Percentiles rank a stretch among this genome's conserved stretches.
Conservation (phyloP, 2,113 vertebrate genomes). For the Oceanites oceanicus region DNA sequence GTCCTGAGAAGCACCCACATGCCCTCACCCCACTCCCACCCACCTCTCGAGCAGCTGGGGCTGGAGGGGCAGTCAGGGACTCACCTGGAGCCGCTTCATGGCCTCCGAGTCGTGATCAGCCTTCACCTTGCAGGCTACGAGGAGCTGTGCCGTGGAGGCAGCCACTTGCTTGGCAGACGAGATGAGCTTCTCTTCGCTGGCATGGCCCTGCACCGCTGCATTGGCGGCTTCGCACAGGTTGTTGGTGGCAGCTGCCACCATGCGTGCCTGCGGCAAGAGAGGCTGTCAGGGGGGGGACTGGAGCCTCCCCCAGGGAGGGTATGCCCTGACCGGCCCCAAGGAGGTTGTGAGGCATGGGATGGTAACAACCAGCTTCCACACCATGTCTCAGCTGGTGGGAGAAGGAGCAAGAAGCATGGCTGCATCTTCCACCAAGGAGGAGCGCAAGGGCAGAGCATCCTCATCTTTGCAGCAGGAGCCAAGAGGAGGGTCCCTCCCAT, state of each 20-base stretch:
- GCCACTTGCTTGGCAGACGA: constrained; percentile 96
- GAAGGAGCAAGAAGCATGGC: not conserved
- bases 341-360: not conserved
- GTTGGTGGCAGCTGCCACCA: constrained; percentile 96
- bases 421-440: not conserved
- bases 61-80: not conserved
- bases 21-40: not conserved
- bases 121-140: constrained; percentile 98
- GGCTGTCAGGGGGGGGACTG: not conserved
- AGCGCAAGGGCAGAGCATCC: not conserved
- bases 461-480: not conserved
- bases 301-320: not conserved
- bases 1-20: rapidly evolving
- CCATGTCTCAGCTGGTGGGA: not conserved
- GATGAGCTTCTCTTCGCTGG: constrained; percentile 96
- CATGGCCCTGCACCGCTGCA: constrained; percentile 91
- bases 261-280: constrained; percentile 81
- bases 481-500: not conserved
- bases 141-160: constrained; percentile 92
- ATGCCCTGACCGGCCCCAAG: rapidly evolving
- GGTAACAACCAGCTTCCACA: not conserved
- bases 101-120: constrained; percentile 97
- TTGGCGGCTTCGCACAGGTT: constrained; percentile 94
- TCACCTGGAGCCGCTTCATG: constrained; percentile 96
- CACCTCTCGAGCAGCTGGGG: not conserved